phyloP scores from a whole-genome alignment of 1,140 invertebrate species.

The Ceratosolen fusciceps region DNA sequence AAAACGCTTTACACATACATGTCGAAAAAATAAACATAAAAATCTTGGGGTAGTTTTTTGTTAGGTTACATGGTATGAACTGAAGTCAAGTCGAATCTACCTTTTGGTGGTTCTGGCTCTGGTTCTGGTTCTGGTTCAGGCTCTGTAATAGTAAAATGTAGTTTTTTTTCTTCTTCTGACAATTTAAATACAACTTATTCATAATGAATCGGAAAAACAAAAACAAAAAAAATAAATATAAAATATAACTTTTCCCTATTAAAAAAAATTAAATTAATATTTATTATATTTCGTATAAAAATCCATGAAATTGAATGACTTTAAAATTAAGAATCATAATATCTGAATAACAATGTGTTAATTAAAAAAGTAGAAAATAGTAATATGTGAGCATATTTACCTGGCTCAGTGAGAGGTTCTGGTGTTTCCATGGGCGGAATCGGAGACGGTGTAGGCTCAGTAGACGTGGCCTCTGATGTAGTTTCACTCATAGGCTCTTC shows the following conservation, averaged over 20 bases:
- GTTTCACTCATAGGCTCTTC: constrained; percentile 49
- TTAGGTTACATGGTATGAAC: constrained; percentile 38
- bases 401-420: constrained; percentile 64
- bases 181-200: too few relatives aligned
- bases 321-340: too few relatives aligned
- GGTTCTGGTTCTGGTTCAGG: constrained; percentile 43
- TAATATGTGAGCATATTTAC: too few relatives aligned
- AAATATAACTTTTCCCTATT: too few relatives aligned
- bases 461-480: constrained; percentile 58
- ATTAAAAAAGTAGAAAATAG: too few relatives aligned
- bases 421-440: constrained; percentile 58
- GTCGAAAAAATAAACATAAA: neutral
- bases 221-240: too few relatives aligned
- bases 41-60: neutral
- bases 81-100: constrained; percentile 48
- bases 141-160: constrained; percentile 28
- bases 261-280: too few relatives aligned
- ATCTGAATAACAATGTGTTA: too few relatives aligned
- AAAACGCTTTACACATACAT: neutral
- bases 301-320: too few relatives aligned
- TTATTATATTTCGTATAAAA: too few relatives aligned
- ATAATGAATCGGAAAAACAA: too few relatives aligned
- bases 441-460: constrained; percentile 63
- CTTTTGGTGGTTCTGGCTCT: constrained; percentile 44
- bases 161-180: neutral